Base-by-base conservation (phyloP, 2,888 invertebrate species). In the Diploptera punctata region DNA sequence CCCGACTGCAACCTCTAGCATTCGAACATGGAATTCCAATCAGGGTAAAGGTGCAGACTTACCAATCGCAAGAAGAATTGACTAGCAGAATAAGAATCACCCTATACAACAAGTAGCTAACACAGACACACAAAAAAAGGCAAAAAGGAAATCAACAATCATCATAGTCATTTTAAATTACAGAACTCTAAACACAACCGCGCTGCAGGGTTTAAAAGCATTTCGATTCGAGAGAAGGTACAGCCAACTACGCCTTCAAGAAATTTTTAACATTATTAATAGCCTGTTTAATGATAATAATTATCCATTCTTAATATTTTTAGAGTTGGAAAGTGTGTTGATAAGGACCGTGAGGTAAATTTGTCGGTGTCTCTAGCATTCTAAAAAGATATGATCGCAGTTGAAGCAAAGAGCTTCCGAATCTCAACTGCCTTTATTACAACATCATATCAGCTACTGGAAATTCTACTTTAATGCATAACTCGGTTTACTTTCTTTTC, bases 121-220 rank as follows among this genome's bases (percentile, higher is more conserved):
- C 24, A 52, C 4, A 24, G n/a, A 52, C 21, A 24, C 52, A 24
- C 13, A 9, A 52, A 33, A 33, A 33, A 33, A 33, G 10, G 10
- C 33, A 33, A 33, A 33, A 57, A 57, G 57, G 57, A 57, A 57
- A 57, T 29, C 57, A 29, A 47, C 65, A 44, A 65, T 65, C 65
- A 47, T 47, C 65, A 65, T 65, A 44, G 65, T 65, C 65, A 47
- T 26, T 65, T 44, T 47, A 65, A 65, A 65, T 65, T 65, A 65
- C 47, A 65, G 65, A 65, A 65, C 65, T 26, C 24, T 21, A 62
- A 43, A 38, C 62, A 33, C 21, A 44, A 18, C n/a, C 18, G 13
- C 18, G 7, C 21, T 47, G 44, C 29, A n/a, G 19, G 65, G 65
- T 21, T 26, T 65, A 65, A 65, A 65, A 65, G 65, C 65, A 65